Evolutionary conservation across 2,113 vertebrate genomes (phyloP).

Genomic region (Ctenodactylus gundi): DNA sequence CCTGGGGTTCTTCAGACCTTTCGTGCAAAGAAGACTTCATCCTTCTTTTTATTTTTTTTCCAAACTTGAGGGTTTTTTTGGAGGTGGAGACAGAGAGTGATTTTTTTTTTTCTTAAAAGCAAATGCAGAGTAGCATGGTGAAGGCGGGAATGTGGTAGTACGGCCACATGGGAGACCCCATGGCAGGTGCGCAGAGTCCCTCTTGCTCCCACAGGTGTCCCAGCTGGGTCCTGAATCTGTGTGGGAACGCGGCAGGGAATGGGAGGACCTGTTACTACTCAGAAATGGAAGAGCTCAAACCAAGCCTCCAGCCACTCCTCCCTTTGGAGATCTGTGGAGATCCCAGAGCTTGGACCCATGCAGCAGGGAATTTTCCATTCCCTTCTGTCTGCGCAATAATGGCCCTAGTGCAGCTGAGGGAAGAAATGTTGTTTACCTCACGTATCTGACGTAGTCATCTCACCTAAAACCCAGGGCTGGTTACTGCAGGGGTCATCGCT

Average conservation of each 20-base stretch:
- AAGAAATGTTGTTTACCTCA: too few species aligned
- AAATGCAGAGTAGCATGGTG: background rate
- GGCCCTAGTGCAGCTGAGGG: background rate
- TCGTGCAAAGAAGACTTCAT: constrained; percentile 25
- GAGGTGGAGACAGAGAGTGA: background rate
- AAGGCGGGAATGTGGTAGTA: too few species aligned
- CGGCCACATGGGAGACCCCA: too few species aligned
- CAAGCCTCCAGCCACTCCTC: background rate
- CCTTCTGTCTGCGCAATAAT: background rate
- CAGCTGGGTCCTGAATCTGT: background rate
- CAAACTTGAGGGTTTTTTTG: background rate
- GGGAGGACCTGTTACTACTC: background rate
- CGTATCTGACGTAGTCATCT: too few species aligned
- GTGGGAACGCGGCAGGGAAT: background rate
- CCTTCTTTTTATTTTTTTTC: background rate
- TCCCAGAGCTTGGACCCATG: constrained; percentile 3
- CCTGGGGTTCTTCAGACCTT: background rate
- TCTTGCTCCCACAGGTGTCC: background rate
- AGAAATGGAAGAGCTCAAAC: background rate
- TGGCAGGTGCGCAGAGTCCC: too few species aligned
- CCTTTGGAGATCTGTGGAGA: constrained; percentile 9
- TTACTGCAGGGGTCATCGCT: background rate
- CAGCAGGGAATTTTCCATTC: constrained; percentile 28
- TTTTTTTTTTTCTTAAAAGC: constrained; percentile 46
- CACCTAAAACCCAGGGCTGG: background rate